phyloP scores from a whole-genome alignment of 1,140 invertebrate genomes.

The Subanguina moxae region DNA sequence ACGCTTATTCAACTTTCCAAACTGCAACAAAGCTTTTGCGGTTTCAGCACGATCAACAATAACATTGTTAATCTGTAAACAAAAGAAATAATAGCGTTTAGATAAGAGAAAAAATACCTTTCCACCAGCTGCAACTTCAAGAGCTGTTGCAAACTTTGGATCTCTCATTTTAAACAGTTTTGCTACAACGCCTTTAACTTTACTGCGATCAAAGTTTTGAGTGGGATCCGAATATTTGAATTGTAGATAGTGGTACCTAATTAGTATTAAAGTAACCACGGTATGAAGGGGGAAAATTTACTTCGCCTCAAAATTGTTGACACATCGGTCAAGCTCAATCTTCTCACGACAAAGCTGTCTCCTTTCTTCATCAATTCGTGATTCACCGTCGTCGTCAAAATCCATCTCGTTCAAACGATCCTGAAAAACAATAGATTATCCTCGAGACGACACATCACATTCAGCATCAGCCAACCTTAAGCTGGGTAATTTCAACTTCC shows the following conservation, averaged over 20 bases:
- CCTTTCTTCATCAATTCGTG: conserved; percentile 23
- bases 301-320: conserved; percentile 30
- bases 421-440: conserved; percentile 10
- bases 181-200: conserved; percentile 76
- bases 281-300: neutral
- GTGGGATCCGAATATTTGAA: conserved; percentile 61
- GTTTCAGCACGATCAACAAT: conserved; percentile 26
- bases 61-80: conserved; percentile 26
- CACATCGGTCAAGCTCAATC: neutral
- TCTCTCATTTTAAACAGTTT: conserved; percentile 74
- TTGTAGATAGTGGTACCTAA: conserved; percentile 39
- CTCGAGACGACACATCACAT: too few species aligned
- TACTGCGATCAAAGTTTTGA: conserved; percentile 69
- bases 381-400: conserved; percentile 18
- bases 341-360: conserved; percentile 9
- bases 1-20: conserved; percentile 17
- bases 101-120: conserved; percentile 14
- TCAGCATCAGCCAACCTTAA: conserved; percentile 11
- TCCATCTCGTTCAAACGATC: conserved; percentile 12
- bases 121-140: conserved; percentile 61
- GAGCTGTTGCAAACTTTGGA: conserved; percentile 70
- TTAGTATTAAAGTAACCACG: neutral
- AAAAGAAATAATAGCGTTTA: neutral
- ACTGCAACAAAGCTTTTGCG: conserved; percentile 24
- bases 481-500: conserved; percentile 18